phyloP scores from a whole-genome alignment of 2,888 invertebrate genomes.

The Cataglyphis albicans region DNA sequence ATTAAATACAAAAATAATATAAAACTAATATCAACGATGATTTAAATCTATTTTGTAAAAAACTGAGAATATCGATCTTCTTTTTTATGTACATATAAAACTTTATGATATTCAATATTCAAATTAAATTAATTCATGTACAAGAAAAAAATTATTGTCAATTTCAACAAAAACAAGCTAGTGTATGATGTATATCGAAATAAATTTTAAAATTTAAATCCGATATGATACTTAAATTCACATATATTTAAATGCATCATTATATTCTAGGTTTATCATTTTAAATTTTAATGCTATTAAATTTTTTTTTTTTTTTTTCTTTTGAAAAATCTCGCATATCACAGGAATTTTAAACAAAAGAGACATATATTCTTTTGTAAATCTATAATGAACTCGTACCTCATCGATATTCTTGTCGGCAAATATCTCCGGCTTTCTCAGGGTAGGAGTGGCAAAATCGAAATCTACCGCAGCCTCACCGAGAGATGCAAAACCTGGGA shows the following conservation, averaged over 20 bases:
- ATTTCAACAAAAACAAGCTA: not conserved
- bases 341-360: not conserved
- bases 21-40: not conserved
- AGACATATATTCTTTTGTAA: not conserved
- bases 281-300: not conserved
- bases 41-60: slow-evolving; percentile 4
- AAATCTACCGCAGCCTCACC: slow-evolving; percentile 96
- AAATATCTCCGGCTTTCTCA: slow-evolving; percentile 69
- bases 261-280: not conserved
- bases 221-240: not conserved
- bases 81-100: not conserved
- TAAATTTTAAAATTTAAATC: not conserved
- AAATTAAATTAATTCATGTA: slow-evolving; percentile 1
- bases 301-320: not conserved
- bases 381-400: slow-evolving; percentile 48
- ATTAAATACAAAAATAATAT: not conserved
- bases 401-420: slow-evolving; percentile 59
- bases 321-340: not conserved
- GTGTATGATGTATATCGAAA: not conserved
- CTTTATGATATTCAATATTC: not conserved
- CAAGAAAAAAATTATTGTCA: not conserved
- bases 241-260: not conserved
- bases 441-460: slow-evolving; percentile 90
- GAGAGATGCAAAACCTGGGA: slow-evolving; percentile 87
- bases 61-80: not conserved